Base-by-base conservation (phyloP, 2,888 invertebrate genomes). In the Hypselothyrea guttata region DNA sequence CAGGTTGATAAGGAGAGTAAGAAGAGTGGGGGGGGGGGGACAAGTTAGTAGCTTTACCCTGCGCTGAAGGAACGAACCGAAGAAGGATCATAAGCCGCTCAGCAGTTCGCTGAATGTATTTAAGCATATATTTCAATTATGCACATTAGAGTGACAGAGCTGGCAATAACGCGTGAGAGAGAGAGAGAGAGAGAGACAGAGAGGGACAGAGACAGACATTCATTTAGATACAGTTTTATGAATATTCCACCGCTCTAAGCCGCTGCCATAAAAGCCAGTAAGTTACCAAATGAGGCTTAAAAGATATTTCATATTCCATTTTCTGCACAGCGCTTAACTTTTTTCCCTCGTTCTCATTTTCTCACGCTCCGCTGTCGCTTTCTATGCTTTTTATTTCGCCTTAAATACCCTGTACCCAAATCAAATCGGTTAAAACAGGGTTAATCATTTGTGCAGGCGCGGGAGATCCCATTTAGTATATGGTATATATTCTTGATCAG, bases 91-190 rank as follows among this genome's bases (percentile, higher is more conserved):
- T 75, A 73, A 73, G 76, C 72, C 72, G 72, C 76, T 72, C 76
- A 68, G 68, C 64, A 61, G 75, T 60, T 64, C 68, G 68, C 71
- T 68, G 60, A 64, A 70, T 69, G 63, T 66, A 75, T 78, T 72
- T 75, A 72, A 64, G 59, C 69, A 78, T 75, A 75, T 78, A 78
- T 78, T 76, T 78, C 79, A 76, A 76, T 76, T 76, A 78, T 78
- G 72, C 70, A 66, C 79, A 49, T 55, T 55, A 54, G 40, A 33
- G 40, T 48, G 49, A 54, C 54, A 48, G 16, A 48, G 52, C 34
- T 44, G 41, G 22, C 2, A 1, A 13, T 9, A 11, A 33, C 16
- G 38, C 16, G 16, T 22, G 40, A 11, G 1, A 22, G 13, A 31
- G 16, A 30, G 11, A 27, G 16, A 34, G 1, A 11, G 13, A 11